Percentiles rank a stretch among this genome's conserved stretches.
Conservation (phyloP, 2,113 vertebrate species). For the Butorides virescens region DNA sequence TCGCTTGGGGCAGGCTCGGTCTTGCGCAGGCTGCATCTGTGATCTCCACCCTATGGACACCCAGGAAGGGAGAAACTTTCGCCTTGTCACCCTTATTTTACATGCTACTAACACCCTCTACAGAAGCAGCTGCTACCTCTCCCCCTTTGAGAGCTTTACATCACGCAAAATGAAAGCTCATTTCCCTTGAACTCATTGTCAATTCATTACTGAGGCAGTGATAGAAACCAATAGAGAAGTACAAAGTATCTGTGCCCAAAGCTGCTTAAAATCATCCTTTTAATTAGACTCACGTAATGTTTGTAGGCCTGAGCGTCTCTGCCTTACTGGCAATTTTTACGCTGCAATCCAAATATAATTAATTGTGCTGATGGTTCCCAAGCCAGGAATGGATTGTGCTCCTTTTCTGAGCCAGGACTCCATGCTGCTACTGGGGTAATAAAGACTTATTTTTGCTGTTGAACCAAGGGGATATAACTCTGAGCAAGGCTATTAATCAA, state of each 20-base stretch:
- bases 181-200: not conserved
- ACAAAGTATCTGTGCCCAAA: not conserved
- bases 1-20: not conserved
- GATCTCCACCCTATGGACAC: not conserved
- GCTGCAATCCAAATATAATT: conserved; percentile 6
- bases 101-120: not conserved
- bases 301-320: not conserved
- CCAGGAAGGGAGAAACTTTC: not conserved
- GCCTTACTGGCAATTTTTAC: not conserved
- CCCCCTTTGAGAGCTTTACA: not conserved
- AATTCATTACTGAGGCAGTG: not conserved
- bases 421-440: not conserved
- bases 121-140: not conserved
- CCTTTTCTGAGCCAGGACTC: conserved; percentile 10
- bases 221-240: conserved; percentile 7
- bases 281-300: conserved; percentile 15
- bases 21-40: not conserved
- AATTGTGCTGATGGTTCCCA: conserved; percentile 4
- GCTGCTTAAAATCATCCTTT: conserved; percentile 10
- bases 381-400: conserved; percentile 6
- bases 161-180: not conserved
- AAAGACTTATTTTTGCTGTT: conserved; percentile 25
- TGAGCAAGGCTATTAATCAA: conserved; percentile 35
- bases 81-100: not conserved
- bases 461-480: not conserved